These are phyloP conservation scores for Bovichtus diacanthus DNA, from an alignment of 2,797 vertebrate species.

Conservation along the genomic window DNA sequence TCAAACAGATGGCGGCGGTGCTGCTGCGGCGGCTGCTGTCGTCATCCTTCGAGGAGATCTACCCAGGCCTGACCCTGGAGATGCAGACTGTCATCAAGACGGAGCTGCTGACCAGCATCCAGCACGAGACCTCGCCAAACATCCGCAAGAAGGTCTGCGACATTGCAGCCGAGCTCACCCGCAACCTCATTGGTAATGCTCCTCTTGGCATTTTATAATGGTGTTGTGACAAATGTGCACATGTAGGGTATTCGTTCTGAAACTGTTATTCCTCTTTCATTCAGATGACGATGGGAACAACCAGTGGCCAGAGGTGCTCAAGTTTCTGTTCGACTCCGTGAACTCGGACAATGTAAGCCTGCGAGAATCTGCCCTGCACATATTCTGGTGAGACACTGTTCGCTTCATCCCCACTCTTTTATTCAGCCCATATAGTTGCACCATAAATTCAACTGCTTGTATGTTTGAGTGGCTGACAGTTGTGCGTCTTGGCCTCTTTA, in stretches of 20 bases:
- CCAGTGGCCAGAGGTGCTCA: constrained; percentile 97
- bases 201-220: too few species aligned
- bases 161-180: constrained; percentile 94
- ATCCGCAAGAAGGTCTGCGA: constrained; percentile 98
- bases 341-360: constrained; percentile 93
- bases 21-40: constrained; percentile 94
- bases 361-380: constrained; percentile 95
- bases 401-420: not conserved
- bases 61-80: constrained; percentile 91
- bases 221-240: not conserved
- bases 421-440: not conserved
- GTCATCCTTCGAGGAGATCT: constrained; percentile 97
- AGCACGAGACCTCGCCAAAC: constrained; percentile 90
- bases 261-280: not conserved
- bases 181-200: constrained; percentile 93
- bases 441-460: fast-evolving
- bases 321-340: constrained; percentile 98
- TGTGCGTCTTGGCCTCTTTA: constrained; percentile 46
- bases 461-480: not conserved
- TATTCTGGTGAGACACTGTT: constrained; percentile 92
- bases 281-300: constrained; percentile 97
- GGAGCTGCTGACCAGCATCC: constrained; percentile 93
- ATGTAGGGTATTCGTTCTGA: not conserved
- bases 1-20: constrained; percentile 97
- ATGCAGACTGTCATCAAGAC: constrained; percentile 94